Percentiles rank a stretch among this genome's conserved stretches.
Evolutionary conservation across 2,888 invertebrate species (phyloP).

Genomic region (Sminthurides aquaticus): DNA sequence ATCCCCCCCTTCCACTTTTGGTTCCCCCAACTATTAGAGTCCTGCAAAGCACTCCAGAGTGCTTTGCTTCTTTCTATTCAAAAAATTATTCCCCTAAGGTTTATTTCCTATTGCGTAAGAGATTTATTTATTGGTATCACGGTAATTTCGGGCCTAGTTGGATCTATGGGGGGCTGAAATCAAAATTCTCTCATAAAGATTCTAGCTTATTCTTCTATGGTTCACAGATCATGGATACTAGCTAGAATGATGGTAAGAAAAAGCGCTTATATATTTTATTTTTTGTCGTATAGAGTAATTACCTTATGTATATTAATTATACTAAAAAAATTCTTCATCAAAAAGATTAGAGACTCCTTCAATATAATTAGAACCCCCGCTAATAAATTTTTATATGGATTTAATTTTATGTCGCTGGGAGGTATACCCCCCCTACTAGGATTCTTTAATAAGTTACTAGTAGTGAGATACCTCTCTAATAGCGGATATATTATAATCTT

Average conservation of each 20-base stretch:
- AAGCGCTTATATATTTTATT: conserved; percentile 22
- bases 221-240: conserved; percentile 29
- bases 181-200: conserved; percentile 27
- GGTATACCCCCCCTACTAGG: conserved; percentile 29
- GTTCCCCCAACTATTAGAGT: conserved; percentile 26
- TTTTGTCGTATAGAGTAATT: conserved; percentile 23
- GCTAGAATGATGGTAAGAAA: conserved; percentile 2
- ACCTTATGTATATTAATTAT: conserved; percentile 1
- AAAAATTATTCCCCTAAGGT: conserved; percentile 31
- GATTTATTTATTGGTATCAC: conserved; percentile 12
- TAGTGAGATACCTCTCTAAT: conserved; percentile 4
- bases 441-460: conserved; percentile 27
- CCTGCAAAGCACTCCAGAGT: background rate
- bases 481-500: background rate
- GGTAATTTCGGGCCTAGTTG: conserved; percentile 11
- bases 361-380: background rate
- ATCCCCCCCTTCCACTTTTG: conserved; percentile 31
- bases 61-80: conserved; percentile 28
- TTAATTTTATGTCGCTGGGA: conserved; percentile 25
- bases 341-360: conserved; percentile 6
- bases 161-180: conserved; percentile 25
- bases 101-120: conserved; percentile 8
- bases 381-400: conserved; percentile 10
- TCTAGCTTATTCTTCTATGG: conserved; percentile 32
- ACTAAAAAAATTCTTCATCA: conserved; percentile 9